Evolutionary conservation across 2,113 vertebrate species (phyloP).

Genomic region (Accipiter virgatus): DNA sequence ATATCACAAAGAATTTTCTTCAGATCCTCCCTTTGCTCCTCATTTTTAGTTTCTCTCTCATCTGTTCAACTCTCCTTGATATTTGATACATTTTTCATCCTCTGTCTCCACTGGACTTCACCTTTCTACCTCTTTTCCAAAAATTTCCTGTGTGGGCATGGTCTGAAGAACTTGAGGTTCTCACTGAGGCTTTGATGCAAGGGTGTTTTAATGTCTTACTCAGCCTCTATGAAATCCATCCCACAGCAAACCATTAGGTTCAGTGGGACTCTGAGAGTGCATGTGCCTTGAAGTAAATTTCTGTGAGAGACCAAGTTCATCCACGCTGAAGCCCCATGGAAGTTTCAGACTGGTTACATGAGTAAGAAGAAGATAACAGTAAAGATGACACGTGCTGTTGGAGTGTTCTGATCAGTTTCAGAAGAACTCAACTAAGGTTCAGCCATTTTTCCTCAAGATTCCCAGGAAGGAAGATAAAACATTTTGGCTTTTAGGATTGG

Average conservation of each 20-base stretch:
- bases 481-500: background rate
- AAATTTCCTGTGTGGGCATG: background rate
- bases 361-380: background rate
- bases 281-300: background rate
- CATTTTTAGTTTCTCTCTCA: background rate
- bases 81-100: slow-evolving; percentile 35
- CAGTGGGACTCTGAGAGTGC: background rate
- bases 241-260: background rate
- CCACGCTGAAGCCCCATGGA: background rate
- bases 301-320: background rate
- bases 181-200: background rate
- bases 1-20: slow-evolving; percentile 52
- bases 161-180: background rate
- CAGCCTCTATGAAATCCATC: background rate
- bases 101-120: background rate
- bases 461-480: background rate
- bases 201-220: background rate
- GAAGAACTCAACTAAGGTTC: background rate
- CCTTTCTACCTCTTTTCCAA: background rate
- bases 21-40: slow-evolving; percentile 17
- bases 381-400: rapidly evolving
- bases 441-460: background rate
- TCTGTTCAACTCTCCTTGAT: background rate
- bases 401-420: background rate
- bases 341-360: background rate